phyloP scores from a whole-genome alignment of 2,888 invertebrate species.

The Apamea anceps region DNA sequence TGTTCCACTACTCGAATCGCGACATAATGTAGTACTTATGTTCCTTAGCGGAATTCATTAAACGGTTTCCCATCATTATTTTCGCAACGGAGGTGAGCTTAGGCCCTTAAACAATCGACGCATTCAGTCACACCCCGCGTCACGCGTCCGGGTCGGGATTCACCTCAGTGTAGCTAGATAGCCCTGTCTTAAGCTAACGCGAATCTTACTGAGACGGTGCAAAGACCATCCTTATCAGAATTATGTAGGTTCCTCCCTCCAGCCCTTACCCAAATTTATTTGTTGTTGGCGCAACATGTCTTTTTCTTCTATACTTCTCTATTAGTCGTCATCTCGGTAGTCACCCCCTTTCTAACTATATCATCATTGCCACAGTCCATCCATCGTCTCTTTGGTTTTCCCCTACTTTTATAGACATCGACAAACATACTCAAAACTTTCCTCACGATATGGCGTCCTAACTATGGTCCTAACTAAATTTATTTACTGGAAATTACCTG shows the following conservation, averaged over 20 bases:
- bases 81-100: neutral
- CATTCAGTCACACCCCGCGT: neutral
- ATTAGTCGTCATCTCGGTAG: too few species aligned
- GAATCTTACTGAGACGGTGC: neutral
- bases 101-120: neutral
- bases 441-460: too few species aligned
- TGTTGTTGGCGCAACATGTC: too few species aligned
- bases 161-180: neutral
- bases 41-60: neutral
- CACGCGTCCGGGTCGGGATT: neutral
- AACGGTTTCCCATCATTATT: neutral
- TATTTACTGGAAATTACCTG: neutral
- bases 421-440: too few species aligned
- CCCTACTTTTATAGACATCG: too few species aligned
- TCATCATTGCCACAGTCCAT: too few species aligned
- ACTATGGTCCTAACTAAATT: neutral
- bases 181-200: accelerated
- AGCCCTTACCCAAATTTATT: too few species aligned
- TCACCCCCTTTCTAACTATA: too few species aligned
- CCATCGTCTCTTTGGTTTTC: too few species aligned
- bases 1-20: too few species aligned
- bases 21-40: neutral
- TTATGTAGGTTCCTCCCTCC: neutral
- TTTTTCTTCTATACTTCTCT: too few species aligned
- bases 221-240: neutral